These are phyloP conservation scores for Turdus rufiventris DNA, from an alignment of 2,113 vertebrate species.

Conservation along the genomic window DNA sequence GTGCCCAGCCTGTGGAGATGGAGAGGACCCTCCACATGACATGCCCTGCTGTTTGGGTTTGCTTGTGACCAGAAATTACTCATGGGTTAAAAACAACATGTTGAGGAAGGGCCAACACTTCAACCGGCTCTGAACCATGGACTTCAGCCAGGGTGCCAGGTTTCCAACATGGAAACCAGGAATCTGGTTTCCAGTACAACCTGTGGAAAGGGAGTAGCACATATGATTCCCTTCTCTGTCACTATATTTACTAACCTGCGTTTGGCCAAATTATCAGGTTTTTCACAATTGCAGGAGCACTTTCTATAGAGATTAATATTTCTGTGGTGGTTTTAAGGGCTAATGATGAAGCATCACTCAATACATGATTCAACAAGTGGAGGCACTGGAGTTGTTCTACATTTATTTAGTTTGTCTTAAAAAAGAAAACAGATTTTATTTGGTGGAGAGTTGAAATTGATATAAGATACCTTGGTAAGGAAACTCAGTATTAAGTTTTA, in stretches of 20 bases:
- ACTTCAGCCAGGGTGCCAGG: background rate
- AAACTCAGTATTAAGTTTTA: background rate
- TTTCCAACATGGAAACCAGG: background rate
- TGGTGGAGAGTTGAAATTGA: background rate
- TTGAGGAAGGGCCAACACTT: background rate
- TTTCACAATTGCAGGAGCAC: background rate
- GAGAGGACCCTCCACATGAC: background rate
- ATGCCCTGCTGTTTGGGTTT: background rate
- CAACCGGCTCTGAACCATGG: background rate
- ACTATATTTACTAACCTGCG: background rate
- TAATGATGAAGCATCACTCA: background rate
- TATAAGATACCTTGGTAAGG: background rate
- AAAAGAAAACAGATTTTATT: background rate
- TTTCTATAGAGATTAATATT: background rate
- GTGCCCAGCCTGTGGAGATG: background rate
- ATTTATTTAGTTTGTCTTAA: background rate
- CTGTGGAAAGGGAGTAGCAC: background rate
- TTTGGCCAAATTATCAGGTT: background rate
- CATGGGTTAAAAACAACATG: accelerated
- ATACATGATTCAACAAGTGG: background rate
- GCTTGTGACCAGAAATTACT: background rate
- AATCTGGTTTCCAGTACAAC: background rate
- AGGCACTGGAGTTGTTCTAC: background rate
- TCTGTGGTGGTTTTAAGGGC: background rate
- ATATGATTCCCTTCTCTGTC: background rate